Percentiles rank a stretch among this genome's conserved stretches.
Evolutionary conservation across 2,888 invertebrate genomes (phyloP).

Genomic region (Drosophila niveifrons): DNA sequence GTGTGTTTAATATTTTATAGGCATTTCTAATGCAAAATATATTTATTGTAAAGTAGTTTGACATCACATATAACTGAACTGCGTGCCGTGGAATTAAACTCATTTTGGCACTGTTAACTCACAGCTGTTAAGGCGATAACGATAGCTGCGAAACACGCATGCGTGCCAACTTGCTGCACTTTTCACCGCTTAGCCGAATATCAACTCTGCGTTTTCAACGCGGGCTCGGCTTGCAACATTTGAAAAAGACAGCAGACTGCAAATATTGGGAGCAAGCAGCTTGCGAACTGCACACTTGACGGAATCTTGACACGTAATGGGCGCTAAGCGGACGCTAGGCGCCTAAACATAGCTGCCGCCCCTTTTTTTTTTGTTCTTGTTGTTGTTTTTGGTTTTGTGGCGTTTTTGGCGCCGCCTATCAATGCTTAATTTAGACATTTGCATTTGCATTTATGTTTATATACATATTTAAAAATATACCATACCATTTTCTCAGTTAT

Average conservation of each 20-base stretch:
- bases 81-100: constrained; percentile 4
- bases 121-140: constrained; percentile 30
- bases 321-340: constrained; percentile 30
- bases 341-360: constrained; percentile 57
- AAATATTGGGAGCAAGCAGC: not conserved
- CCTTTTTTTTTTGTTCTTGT: constrained; percentile 22
- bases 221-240: constrained; percentile 33
- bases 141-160: constrained; percentile 41
- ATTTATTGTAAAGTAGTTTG: not conserved
- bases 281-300: constrained; percentile 53
- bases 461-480: constrained; percentile 45
- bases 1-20: not conserved
- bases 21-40: not conserved
- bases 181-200: constrained; percentile 1
- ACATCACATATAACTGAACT: not conserved
- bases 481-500: constrained; percentile 7
- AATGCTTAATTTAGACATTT: constrained; percentile 69
- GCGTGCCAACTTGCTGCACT: constrained; percentile 52
- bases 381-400: constrained; percentile 20
- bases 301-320: constrained; percentile 61
- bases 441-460: constrained; percentile 66
- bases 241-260: not conserved
- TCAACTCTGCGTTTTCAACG: constrained; percentile 42
- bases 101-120: constrained; percentile 39
- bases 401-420: constrained; percentile 57